Base-by-base conservation (phyloP, 2,113 vertebrate genomes). In the Albula glossodonta region DNA sequence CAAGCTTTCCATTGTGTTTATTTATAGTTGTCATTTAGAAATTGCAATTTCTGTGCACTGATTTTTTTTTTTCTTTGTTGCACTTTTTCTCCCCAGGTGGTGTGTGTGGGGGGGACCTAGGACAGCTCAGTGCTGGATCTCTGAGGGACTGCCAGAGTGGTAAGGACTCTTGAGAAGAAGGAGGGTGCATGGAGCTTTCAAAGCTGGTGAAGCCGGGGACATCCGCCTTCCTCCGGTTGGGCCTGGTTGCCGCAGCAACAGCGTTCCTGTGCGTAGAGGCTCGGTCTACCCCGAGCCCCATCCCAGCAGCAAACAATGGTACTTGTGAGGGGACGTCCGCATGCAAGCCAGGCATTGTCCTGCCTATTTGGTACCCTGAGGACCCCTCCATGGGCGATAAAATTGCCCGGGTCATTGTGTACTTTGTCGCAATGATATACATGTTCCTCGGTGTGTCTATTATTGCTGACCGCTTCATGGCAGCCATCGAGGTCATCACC, bases 401-500 rank as follows among this genome's bases (percentile, higher is more conserved):
- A 95, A 98, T 99, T 86, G 98, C 98, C 74, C 96, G 98, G 90
- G 98, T 99, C 93, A 99, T 99, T 2, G 98, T 99, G 80, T 99
- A 99, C 90, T 99, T 99, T 87, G 98, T 99, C 91, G 98, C 98
- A 0, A 92, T 99, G 92, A 99, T 99, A 93, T 99, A 99, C 94
- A 99, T 99, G 98, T 99, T 99, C 86, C 96, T 99, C 10, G 98
- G 98, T 66, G 98, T 99, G 81, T 99, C 98, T 84, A 99, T 99
- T 92, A 99, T 99, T 87, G 97, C 98, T 0, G 98, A 99, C 90
- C 98, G 98, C 88, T 99, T 99, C 94, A 99, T 99, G 98, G 97
- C 98, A 0, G 98, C 98, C 87, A 99, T 99, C 84, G 98, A 99
- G 90, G 98, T 99, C 86, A 99, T 99, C 91, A 99, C 98, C 1